These are phyloP conservation scores for Alca torda DNA, from an alignment of 2,797 vertebrate species.

Conservation along the genomic window DNA sequence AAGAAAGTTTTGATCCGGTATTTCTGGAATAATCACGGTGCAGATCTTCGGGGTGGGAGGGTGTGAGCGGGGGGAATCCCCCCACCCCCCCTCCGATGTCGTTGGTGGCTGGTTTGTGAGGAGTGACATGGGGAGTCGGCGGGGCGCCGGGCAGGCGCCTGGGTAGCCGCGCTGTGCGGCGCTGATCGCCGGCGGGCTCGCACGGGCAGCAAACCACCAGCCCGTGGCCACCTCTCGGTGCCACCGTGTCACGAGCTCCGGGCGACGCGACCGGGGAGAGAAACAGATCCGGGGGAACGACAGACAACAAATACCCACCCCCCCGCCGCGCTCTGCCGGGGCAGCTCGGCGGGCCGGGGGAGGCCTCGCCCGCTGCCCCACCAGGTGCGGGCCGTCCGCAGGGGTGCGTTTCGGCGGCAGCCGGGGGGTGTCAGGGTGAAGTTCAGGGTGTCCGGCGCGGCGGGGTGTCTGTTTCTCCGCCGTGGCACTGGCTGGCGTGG, in stretches of 20 bases:
- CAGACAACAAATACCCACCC: not conserved
- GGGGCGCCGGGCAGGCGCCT: not conserved
- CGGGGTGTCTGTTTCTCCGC: not conserved
- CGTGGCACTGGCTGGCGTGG: not conserved
- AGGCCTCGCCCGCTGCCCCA: not conserved
- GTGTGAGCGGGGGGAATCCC: not conserved
- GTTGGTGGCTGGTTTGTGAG: slow-evolving; percentile 39
- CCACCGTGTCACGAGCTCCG: not conserved
- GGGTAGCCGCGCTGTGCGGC: not conserved
- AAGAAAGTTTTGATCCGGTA: slow-evolving; percentile 12
- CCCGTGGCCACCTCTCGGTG: not conserved
- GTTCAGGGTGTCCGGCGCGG: slow-evolving; percentile 52
- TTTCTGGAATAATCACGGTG: not conserved
- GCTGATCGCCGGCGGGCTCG: not conserved
- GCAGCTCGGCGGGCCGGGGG: not conserved
- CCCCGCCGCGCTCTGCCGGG: not conserved
- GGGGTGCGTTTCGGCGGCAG: not conserved
- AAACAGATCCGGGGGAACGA: not conserved
- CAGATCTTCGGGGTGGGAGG: not conserved
- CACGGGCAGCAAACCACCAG: not conserved
- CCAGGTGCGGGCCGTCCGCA: not conserved
- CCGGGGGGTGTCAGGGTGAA: slow-evolving; percentile 23
- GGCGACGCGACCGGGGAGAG: not conserved
- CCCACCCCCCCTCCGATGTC: not conserved
- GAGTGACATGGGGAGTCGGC: slow-evolving; percentile 22